phyloP scores from a whole-genome alignment of 2,113 vertebrate genomes.

The Chamaetylas fuelleborni region DNA sequence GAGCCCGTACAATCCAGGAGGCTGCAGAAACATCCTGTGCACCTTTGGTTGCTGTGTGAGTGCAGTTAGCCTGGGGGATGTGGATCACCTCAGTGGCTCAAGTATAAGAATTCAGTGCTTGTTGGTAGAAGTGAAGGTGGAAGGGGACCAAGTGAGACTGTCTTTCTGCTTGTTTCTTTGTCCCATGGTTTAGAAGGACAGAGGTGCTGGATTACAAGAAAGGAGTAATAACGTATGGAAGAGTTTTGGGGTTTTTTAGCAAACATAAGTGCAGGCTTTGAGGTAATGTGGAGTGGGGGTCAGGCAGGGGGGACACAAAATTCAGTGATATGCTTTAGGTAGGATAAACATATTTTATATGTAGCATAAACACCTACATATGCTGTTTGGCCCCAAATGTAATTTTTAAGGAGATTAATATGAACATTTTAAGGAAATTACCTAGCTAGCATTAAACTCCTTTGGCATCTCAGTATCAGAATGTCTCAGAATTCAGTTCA shows the following conservation, averaged over 20 bases:
- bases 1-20: rapidly evolving
- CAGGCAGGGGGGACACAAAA: background rate
- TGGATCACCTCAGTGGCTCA: background rate
- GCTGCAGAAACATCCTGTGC: background rate
- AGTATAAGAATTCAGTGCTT: too few species aligned
- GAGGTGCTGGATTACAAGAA: background rate
- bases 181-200: background rate
- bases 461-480: background rate
- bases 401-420: background rate
- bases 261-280: background rate
- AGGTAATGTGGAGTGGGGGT: background rate
- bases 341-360: background rate
- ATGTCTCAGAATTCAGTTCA: background rate
- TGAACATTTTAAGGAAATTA: background rate
- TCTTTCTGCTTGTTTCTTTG: too few species aligned
- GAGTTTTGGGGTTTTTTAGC: background rate
- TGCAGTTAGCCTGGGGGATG: background rate
- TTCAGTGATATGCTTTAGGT: background rate
- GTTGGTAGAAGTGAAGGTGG: background rate
- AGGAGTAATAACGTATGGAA: rapidly evolving
- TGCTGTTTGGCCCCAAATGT: background rate
- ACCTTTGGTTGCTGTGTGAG: background rate
- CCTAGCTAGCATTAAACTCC: background rate
- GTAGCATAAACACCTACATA: background rate
- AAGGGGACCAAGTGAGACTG: background rate